phyloP scores from a whole-genome alignment of 2,888 invertebrate species.

The Andrena dorsata region DNA sequence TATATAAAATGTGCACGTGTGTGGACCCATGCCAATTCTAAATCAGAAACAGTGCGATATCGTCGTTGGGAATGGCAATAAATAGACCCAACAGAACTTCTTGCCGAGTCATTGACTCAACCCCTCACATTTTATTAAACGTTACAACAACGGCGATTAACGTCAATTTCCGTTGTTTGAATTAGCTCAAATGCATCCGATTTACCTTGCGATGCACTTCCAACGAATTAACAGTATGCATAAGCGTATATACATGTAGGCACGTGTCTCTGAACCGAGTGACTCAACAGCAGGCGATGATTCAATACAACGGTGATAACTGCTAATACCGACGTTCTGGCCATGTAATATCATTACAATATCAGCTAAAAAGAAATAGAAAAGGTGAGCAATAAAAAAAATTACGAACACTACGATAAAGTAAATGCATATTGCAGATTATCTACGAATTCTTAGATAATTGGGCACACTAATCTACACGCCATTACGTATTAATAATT shows the following conservation, averaged over 20 bases:
- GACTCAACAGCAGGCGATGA: constrained; percentile 50
- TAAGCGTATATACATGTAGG: constrained; percentile 14
- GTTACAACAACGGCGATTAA: not conserved
- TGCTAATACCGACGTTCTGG: constrained; percentile 13
- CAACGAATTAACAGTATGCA: constrained; percentile 30
- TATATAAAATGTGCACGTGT: constrained; percentile 23
- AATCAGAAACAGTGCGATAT: constrained; percentile 12
- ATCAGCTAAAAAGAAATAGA: not conserved
- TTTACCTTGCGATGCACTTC: constrained; percentile 30
- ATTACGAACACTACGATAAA: not conserved
- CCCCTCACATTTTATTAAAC: not conserved
- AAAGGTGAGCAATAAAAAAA: not conserved
- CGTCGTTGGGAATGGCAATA: constrained; percentile 13
- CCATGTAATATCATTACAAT: not conserved
- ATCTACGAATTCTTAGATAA: constrained; percentile 8
- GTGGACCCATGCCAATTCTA: constrained; percentile 26
- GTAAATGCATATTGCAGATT: not conserved
- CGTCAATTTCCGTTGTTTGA: constrained; percentile 22
- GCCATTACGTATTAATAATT: not conserved
- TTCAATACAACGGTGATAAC: constrained; percentile 34
- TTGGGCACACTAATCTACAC: not conserved
- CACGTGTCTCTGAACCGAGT: constrained; percentile 33
- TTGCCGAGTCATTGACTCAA: not conserved
- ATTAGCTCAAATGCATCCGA: constrained; percentile 10
- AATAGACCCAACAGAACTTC: constrained; percentile 12